Conservation (phyloP, 2,888 invertebrate species). For the Myathropa florea region DNA sequence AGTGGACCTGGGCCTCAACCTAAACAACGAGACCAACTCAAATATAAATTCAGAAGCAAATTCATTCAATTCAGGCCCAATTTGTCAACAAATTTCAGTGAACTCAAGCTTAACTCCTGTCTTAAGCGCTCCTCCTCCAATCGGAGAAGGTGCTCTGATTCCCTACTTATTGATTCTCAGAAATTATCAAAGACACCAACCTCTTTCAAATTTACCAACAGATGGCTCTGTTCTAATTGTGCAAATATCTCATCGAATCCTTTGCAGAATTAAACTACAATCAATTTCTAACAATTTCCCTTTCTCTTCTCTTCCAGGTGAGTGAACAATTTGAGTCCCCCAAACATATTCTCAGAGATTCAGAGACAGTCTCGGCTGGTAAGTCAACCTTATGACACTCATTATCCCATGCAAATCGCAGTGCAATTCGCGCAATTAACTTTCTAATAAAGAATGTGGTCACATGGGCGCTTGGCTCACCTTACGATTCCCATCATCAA, state of each 20-base stretch:
- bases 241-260: not conserved
- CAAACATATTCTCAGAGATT: not conserved
- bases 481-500: constrained; percentile 61
- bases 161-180: not conserved
- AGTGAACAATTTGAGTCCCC: not conserved
- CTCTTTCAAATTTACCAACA: not conserved
- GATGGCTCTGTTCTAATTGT: not conserved
- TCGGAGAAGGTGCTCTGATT: too few relatives aligned
- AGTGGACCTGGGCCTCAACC: too few relatives aligned
- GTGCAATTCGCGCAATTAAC: constrained; percentile 47
- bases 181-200: not conserved
- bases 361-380: constrained; percentile 15
- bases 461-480: not conserved
- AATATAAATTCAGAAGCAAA: too few relatives aligned
- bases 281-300: not conserved
- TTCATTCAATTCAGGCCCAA: too few relatives aligned
- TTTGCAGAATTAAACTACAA: too few relatives aligned
- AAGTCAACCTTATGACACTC: constrained; percentile 53
- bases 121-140: too few relatives aligned
- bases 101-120: too few relatives aligned
- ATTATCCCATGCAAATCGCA: constrained; percentile 7
- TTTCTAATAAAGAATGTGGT: constrained; percentile 64
- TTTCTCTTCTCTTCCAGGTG: constrained; percentile 26
- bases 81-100: too few relatives aligned
- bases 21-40: too few relatives aligned